Evolutionary conservation across 2,888 invertebrate genomes (phyloP), one percentile per base, ranked within the genome.

Genomic region (Agrochola lychnidis): DNA sequence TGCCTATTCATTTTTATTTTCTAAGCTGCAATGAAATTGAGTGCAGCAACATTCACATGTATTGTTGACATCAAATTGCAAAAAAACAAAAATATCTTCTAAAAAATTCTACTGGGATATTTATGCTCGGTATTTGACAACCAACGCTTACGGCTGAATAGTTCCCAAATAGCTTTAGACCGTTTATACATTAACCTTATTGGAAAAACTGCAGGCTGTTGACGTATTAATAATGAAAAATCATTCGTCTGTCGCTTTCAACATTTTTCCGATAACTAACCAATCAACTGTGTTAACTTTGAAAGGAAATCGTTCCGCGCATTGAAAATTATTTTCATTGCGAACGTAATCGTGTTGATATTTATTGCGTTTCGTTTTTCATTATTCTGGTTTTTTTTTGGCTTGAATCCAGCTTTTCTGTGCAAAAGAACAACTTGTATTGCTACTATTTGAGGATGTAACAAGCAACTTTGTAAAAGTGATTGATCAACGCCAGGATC

Each of bases 181-280:
- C 63, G 19, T 59, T 67, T 64, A 62, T 57, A 68, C 69, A 73
- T 73, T 78, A 69, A 61, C 64, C 14, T 64, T 71, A 83, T 48
- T 69, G 79, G 57, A 78, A 83, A 86, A 86, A 79, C 71, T 70
- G 62, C 87, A 69, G 36, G 4, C 40, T 19, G 70, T 66, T 79
- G 79, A 75, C 80, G 67, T 61, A 67, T 79, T 73, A 71, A 76
- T 76, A 68, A 79, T 66, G 36, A 61, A 66, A 66, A 75, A 64
- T 71, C 73, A 79, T 66, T 76, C 67, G 40, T 53, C 70, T 78
- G 83, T 74, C 40, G 57, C 69, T 67, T 57, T 36, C 75, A 84
- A 73, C 62, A 80, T 76, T 87, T 87, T 87, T 71, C 84, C 85
- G 67, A 84, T 87, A 84, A 51, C 87, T 59, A 61, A n/a, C 61